Conservation (phyloP, 1,140 invertebrate genomes). For the Papilio aristodemus region DNA sequence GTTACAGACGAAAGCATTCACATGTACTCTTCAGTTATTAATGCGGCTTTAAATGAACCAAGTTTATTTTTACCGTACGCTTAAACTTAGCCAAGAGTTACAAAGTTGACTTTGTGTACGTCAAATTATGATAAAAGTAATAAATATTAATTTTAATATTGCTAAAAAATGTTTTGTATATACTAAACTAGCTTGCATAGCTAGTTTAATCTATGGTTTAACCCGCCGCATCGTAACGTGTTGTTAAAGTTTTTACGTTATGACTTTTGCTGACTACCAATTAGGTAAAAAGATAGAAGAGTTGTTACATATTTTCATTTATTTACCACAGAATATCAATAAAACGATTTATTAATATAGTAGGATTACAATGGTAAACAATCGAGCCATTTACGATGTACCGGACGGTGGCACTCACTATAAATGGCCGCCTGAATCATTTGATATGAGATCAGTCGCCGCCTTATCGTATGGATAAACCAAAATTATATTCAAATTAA, state of each 20-base stretch:
- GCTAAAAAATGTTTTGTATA: too few species aligned
- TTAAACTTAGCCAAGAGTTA: background rate
- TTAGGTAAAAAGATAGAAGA: background rate
- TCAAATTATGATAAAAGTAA: background rate
- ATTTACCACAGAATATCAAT: background rate
- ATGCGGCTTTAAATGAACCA: background rate
- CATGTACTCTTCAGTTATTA: constrained; percentile 3
- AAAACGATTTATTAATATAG: constrained; percentile 5
- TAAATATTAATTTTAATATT: too few species aligned
- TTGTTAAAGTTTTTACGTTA: too few species aligned
- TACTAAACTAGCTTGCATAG: too few species aligned
- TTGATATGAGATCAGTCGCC: constrained; percentile 57
- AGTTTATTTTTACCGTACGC: constrained; percentile 8
- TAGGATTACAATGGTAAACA: constrained; percentile 19
- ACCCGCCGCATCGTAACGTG: too few species aligned
- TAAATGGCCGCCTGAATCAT: constrained; percentile 58
- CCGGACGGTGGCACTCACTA: constrained; percentile 38
- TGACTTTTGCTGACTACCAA: too few species aligned
- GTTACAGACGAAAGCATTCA: constrained; percentile 19
- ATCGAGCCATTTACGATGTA: constrained; percentile 39
- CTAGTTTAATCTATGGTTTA: too few species aligned
- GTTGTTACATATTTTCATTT: background rate
- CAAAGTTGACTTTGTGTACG: background rate
- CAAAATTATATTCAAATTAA: constrained; percentile 19
- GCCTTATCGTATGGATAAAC: background rate